Evolutionary conservation across 2,797 vertebrate species (phyloP), one percentile per base, ranked within the genome.

Genomic region (Acanthurus leucopareius): DNA sequence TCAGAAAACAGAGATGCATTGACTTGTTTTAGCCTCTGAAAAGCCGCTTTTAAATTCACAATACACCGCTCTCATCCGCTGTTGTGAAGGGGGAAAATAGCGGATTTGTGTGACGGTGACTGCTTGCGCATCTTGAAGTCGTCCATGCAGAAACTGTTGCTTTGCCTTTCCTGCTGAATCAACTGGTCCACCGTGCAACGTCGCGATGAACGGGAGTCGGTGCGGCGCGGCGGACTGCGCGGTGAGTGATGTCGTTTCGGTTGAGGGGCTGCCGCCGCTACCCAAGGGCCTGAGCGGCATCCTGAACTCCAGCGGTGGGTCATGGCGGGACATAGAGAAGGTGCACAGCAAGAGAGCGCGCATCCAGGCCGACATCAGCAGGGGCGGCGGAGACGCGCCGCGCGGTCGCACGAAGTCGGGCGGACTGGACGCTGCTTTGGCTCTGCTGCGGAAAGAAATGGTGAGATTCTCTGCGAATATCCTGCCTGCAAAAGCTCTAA

Each of bases 401-500:
- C 88, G 84, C 45, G 79, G 84, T 16, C 82, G 77, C 53, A 77
- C 85, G 49, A 95, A 93, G 25, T 89, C 94, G 0, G 90, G 94
- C 17, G 95, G 96, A 62, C 93, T 96, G 38, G 95, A 95, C 86
- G 94, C 94, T 0, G 96, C 96, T 1, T 82, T 97, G 62, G 96
- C 96, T 0, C 83, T 95, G 40, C 93, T 96, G 87, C 93, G 95
- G 67, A 96, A 96, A 69, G 95, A 97, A 75, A 96, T 96, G 96
- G 96, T 96, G 1, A 79, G 40, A 1, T 44, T 17, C 8, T 10
- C 25, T 25, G 48, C 3, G 10, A n/a, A 0, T 25, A 22, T 53
- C 32, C 56, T 48, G 17, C 61, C 59, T 54, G 13, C 38, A 2
- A 32, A 59, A 10, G 40, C 7, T 10, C 6, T 14, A 44, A 9